phyloP scores from a whole-genome alignment of 2,888 invertebrate species.

The Meiosimyza platycephala region DNA sequence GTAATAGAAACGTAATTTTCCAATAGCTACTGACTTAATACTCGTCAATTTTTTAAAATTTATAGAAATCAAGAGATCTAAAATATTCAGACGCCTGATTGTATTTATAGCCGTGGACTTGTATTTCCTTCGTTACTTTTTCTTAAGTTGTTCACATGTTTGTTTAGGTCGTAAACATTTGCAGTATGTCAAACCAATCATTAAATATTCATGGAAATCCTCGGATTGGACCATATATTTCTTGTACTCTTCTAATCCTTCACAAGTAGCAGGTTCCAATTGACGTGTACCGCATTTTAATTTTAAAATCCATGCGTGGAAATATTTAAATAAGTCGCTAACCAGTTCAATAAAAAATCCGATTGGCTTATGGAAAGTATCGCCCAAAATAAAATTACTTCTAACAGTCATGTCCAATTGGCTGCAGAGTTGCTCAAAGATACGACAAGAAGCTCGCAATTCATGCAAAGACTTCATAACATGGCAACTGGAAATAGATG shows the following conservation, averaged over 20 bases:
- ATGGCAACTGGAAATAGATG: constrained; percentile 35
- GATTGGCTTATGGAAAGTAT: constrained; percentile 55
- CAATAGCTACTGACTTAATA: not conserved
- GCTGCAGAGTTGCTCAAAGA: constrained; percentile 50
- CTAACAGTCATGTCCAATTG: constrained; percentile 49
- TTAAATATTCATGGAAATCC: constrained; percentile 56
- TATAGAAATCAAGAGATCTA: not conserved
- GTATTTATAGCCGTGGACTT: not conserved
- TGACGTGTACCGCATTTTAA: constrained; percentile 54
- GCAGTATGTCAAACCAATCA: constrained; percentile 53
- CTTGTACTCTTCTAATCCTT: constrained; percentile 56
- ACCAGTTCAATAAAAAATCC: constrained; percentile 52
- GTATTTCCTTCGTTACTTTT: too few relatives aligned
- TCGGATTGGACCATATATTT: constrained; percentile 48
- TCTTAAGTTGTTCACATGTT: too few relatives aligned
- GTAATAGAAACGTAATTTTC: not conserved
- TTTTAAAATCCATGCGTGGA: constrained; percentile 52
- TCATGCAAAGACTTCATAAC: constrained; percentile 45
- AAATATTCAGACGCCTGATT: not conserved
- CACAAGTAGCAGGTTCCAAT: constrained; percentile 55
- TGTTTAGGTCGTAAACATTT: constrained; percentile 48
- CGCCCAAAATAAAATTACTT: constrained; percentile 56
- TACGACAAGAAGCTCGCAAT: constrained; percentile 46
- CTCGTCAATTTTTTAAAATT: not conserved
- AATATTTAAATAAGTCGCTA: constrained; percentile 57